Evolutionary conservation across 2,888 invertebrate genomes (phyloP).

Genomic region (Rotaria magnacalcarata): DNA sequence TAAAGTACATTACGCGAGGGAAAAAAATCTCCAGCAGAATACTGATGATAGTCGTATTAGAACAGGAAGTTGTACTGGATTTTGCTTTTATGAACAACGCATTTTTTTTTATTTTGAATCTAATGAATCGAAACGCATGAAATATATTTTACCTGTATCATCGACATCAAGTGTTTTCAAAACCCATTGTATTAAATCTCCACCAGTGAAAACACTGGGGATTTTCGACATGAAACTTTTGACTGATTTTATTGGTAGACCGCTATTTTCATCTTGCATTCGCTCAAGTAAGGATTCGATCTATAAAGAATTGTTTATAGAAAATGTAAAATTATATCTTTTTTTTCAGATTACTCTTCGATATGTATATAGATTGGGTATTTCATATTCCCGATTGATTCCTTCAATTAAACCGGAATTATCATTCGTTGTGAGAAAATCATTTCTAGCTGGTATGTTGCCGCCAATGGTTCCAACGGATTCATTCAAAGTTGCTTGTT

Average conservation of each 20-base stretch:
- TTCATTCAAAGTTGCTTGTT: not conserved
- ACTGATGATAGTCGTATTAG: too few species aligned
- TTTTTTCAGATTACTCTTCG: not conserved
- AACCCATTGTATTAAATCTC: conserved; percentile 90
- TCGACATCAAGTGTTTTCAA: conserved; percentile 82
- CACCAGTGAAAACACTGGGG: conserved; percentile 84
- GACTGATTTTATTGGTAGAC: conserved; percentile 91
- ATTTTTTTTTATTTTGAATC: too few species aligned
- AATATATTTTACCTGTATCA: conserved; percentile 62
- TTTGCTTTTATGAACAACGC: too few species aligned
- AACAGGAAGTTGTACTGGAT: too few species aligned
- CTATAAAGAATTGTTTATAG: not conserved
- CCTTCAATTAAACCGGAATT: not conserved
- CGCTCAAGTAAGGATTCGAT: conserved; percentile 25
- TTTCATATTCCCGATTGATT: not conserved
- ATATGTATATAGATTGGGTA: not conserved
- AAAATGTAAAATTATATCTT: not conserved
- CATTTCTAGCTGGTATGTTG: not conserved
- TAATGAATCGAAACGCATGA: too few species aligned
- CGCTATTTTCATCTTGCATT: conserved; percentile 62
- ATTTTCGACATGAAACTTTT: conserved; percentile 98
- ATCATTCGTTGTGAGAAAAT: not conserved
- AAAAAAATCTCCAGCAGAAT: too few species aligned
- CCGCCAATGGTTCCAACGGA: not conserved
- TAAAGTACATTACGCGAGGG: too few species aligned